Conservation (phyloP, 2,888 invertebrate species). For the Chrysodeixis includens region DNA sequence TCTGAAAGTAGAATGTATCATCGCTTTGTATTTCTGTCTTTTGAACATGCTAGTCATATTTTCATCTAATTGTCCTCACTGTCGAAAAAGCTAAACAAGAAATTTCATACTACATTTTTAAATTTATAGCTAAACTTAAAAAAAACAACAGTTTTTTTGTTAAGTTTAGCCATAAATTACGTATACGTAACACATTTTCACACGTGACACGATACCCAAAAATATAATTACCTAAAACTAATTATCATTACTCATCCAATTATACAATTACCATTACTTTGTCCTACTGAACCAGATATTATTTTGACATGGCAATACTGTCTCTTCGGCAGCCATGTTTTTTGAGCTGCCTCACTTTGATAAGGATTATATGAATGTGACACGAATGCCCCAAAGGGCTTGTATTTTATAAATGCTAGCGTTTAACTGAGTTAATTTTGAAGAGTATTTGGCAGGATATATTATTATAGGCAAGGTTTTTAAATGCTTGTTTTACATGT, state of each 20-base stretch:
- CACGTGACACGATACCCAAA: background rate
- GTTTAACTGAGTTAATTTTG: background rate
- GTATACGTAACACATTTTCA: no score
- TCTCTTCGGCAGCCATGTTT: conserved; percentile 26
- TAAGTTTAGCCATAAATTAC: no score
- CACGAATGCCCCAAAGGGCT: conserved; percentile 43
- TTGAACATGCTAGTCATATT: no score
- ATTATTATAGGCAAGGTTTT: no score
- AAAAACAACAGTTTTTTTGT: no score
- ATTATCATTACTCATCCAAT: conserved; percentile 39
- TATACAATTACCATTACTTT: conserved; percentile 31
- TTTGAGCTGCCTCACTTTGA: conserved; percentile 40
- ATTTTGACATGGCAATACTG: conserved; percentile 15
- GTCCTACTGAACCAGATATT: conserved; percentile 34
- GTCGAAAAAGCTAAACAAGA: no score
- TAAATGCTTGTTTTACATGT: no score
- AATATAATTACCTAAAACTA: conserved; percentile 29
- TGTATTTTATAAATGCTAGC: conserved; percentile 22
- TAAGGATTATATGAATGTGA: conserved; percentile 36
- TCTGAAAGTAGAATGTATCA: no score
- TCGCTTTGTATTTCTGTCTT: no score
- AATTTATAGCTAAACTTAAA: no score
- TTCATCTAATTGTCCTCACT: no score
- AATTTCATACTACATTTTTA: no score
- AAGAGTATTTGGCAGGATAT: background rate